These are phyloP conservation scores for Campylomormyrus numenius DNA, from an alignment of 2,113 vertebrate genomes.

Conservation along the genomic window DNA sequence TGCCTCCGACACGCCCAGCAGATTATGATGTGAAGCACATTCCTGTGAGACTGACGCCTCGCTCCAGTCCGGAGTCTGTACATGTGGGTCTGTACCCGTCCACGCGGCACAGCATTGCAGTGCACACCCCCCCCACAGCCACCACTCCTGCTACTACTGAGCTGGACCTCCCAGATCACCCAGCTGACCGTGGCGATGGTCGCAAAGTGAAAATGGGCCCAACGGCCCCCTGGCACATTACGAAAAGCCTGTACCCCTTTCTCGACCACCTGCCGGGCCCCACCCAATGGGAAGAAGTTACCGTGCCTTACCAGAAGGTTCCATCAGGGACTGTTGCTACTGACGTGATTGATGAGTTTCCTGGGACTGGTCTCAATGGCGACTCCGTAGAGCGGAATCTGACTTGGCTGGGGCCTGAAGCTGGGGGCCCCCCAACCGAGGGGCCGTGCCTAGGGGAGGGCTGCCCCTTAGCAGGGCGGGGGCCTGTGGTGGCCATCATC, in stretches of 20 bases:
- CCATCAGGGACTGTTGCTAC: neutral
- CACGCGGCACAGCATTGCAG: conserved; percentile 34
- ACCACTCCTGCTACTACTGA: neutral
- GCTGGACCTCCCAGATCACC: conserved; percentile 29
- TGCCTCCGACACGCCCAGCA: conserved; percentile 31
- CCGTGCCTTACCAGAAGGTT: conserved; percentile 24
- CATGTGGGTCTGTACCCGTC: conserved; percentile 25
- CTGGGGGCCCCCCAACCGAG: conserved; percentile 50
- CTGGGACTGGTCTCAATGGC: conserved; percentile 34
- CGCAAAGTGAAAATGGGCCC: conserved; percentile 40
- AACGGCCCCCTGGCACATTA: conserved; percentile 45
- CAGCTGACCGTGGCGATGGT: conserved; percentile 12
- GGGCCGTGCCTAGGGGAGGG: conserved; percentile 51
- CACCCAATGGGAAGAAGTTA: conserved; percentile 24
- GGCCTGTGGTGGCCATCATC: conserved; percentile 70
- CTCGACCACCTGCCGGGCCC: conserved; percentile 28
- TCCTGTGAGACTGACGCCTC: conserved; percentile 26
- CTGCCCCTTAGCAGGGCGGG: conserved; percentile 59
- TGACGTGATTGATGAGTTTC: conserved; percentile 38
- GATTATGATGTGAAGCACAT: conserved; percentile 30
- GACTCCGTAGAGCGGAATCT: conserved; percentile 56
- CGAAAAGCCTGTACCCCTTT: conserved; percentile 37
- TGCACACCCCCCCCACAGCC: conserved; percentile 26
- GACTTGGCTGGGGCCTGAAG: conserved; percentile 50
- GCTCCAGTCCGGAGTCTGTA: conserved; percentile 44